Base-by-base conservation (phyloP, 2,113 vertebrate genomes). In the Pelmatolapia mariae region DNA sequence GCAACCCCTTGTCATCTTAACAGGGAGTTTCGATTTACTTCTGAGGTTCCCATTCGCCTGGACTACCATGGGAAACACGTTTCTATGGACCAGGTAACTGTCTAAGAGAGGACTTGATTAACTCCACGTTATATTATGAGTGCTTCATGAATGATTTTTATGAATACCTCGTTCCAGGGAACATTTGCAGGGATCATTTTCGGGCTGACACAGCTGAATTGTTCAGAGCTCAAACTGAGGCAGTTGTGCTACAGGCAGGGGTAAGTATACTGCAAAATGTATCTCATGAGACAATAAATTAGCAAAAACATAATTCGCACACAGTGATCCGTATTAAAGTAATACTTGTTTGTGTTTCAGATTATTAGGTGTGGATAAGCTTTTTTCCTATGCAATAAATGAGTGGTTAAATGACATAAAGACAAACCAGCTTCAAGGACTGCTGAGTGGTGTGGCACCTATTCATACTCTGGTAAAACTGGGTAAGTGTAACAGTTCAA, bases 11-110 rank as follows among this genome's bases (percentile, higher is more conserved):
- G 36, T 66, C 82, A 90, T 8, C 63, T 11, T 91, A 63, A 68
- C 90, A 99, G 99, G 95, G 99, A 99, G 95, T 99, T 99, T 93
- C 96, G 98, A 16, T 99, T 99, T 92, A 99, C 97, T 0, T 98
- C 97, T 22, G 99, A 99, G 94, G 99, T 99, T 95, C 99, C 98
- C 1, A 99, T 99, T 92, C 97, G 98, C 2, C 96, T 99, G 83
- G 99, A 99, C 95, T 99, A 99, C 92, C 98, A 99, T 0, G 99
- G 99, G 59, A 99, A 99, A 89, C 98, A 99, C 1, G 97, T 99
- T 4, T 97, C 98, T 31, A 98, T 99, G 94, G 96, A 96, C 33
- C 95, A 96, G 95, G 96, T 96, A 86, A 6, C 19, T 29, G 12
- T 86, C 33, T 82, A 2, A 40, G 11, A 22, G 5, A 7, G 10